phyloP scores from a whole-genome alignment of 23 tunicate species.

The Botrylloides violaceus region DNA sequence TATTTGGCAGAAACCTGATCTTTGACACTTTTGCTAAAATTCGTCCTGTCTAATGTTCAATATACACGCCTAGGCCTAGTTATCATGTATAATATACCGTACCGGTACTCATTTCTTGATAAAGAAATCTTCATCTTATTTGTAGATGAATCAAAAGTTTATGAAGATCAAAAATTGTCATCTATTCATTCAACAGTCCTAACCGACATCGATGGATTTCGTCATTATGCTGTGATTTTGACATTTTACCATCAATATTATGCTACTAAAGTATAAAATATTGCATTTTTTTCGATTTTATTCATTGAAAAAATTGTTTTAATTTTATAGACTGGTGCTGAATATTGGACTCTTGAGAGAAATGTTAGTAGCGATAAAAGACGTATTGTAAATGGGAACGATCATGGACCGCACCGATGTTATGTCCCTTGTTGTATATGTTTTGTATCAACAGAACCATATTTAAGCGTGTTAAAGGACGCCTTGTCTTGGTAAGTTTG shows the following conservation, averaged over 20 bases:
- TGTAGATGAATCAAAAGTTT: constrained; percentile 64
- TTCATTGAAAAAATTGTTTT: not conserved
- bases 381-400: not conserved
- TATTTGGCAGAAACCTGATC: too few relatives aligned
- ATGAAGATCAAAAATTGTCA: constrained; percentile 12
- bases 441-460: constrained; percentile 42
- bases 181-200: constrained; percentile 44
- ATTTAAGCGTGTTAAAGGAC: constrained; percentile 52
- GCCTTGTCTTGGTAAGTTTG: constrained; percentile 66
- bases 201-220: constrained; percentile 60
- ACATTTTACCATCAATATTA: constrained; percentile 27
- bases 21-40: too few relatives aligned
- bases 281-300: not conserved
- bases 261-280: constrained; percentile 33
- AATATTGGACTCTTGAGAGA: not conserved
- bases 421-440: constrained; percentile 59
- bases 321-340: not conserved
- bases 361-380: not conserved
- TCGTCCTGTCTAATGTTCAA: too few relatives aligned
- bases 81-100: too few relatives aligned
- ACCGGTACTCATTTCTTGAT: too few relatives aligned
- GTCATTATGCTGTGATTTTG: constrained; percentile 67
- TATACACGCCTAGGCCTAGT: too few relatives aligned
- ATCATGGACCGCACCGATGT: constrained; percentile 6
- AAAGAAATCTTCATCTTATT: not conserved